phyloP scores from a whole-genome alignment of 2,888 invertebrate genomes.

The Rhagium mordax region DNA sequence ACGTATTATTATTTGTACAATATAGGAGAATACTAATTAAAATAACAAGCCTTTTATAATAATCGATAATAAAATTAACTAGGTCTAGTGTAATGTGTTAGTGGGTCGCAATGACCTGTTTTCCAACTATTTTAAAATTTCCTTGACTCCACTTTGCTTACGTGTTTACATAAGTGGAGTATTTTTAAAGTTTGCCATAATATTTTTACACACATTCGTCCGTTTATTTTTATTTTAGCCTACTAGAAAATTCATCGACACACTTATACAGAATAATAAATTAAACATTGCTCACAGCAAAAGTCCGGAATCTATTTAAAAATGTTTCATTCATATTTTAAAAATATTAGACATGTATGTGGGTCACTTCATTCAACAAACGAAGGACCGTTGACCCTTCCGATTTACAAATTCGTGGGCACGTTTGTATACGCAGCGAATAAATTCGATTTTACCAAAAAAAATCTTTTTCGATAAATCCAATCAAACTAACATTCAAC shows the following conservation, averaged over 20 bases:
- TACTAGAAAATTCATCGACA: background rate
- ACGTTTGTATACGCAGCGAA: background rate
- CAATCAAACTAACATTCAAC: no score
- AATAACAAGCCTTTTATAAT: conserved; percentile 13
- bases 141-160: conserved; percentile 46
- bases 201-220: conserved; percentile 16
- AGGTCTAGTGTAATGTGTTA: conserved; percentile 65
- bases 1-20: background rate
- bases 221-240: conserved; percentile 19
- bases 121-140: conserved; percentile 56
- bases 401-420: background rate
- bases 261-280: conserved; percentile 7
- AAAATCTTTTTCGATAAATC: no score
- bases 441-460: no score
- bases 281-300: background rate
- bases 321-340: conserved; percentile 6
- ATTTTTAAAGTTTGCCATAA: conserved; percentile 27
- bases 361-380: background rate
- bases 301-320: background rate
- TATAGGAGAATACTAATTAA: conserved; percentile 6
- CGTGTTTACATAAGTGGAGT: conserved; percentile 20
- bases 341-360: conserved; percentile 2
- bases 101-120: conserved; percentile 64
- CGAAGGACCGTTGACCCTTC: background rate
- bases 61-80: conserved; percentile 42